A percentile compares a stretch with the other conserved stretches of the same genome.
Evolutionary conservation across 37 sponge, comb jelly and placozoan species (phyloP).

Genomic region (Halisarca cf. caerulea): DNA sequence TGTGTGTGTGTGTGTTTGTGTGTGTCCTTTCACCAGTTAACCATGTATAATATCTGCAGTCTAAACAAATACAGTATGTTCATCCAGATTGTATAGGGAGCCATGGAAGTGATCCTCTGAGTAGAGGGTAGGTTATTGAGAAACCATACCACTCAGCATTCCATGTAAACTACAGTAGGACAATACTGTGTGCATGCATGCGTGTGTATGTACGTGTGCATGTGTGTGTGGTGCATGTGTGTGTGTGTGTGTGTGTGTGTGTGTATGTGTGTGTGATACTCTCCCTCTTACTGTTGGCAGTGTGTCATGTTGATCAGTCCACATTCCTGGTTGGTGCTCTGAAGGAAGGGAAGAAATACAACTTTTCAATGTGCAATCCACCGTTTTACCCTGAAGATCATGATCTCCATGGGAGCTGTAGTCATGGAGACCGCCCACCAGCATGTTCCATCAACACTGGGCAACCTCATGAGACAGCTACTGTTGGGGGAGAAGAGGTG

Average conservation of each 20-base stretch:
- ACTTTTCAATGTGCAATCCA: slow-evolving; percentile 99
- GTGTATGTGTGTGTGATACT: not conserved
- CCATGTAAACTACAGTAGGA: not conserved
- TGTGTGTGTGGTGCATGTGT: too few relatives aligned
- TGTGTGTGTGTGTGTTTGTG: not conserved
- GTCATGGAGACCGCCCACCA: slow-evolving; percentile 28
- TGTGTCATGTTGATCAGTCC: not conserved
- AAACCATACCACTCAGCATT: not conserved
- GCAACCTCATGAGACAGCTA: slow-evolving; percentile 61
- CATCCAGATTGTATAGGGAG: too few relatives aligned
- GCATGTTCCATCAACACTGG: slow-evolving; percentile 51
- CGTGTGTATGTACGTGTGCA: too few relatives aligned
- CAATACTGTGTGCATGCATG: too few relatives aligned
- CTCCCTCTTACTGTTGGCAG: not conserved
- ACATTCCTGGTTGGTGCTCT: slow-evolving; percentile 40
- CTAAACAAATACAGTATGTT: too few relatives aligned
- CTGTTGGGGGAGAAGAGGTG: slow-evolving; percentile 90
- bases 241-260: slow-evolving; percentile 6
- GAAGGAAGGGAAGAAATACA: slow-evolving; percentile 44
- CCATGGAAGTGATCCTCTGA: too few relatives aligned
- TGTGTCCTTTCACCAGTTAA: too few relatives aligned
- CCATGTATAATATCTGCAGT: too few relatives aligned
- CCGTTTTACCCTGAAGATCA: slow-evolving; percentile 82
- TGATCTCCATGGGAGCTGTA: slow-evolving; percentile 21
- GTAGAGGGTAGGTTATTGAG: too few relatives aligned